These are phyloP conservation scores for Sterrhoptilus dennistouni DNA, from an alignment of 2,113 vertebrate genomes.

Conservation along the genomic window DNA sequence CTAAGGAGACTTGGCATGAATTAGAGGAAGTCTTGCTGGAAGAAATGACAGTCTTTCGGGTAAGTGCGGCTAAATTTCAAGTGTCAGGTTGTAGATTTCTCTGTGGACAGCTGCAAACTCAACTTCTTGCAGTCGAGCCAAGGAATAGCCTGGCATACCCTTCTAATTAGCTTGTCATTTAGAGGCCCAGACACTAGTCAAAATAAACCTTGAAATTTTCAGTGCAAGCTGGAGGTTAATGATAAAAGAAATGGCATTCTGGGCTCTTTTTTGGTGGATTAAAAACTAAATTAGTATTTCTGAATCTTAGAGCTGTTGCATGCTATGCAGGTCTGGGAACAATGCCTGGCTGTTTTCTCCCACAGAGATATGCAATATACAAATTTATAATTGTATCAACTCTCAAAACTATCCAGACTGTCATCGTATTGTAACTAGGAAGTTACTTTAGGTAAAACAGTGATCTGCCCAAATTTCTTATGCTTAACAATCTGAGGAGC, in stretches of 20 bases:
- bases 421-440: not conserved
- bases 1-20: constrained; percentile 96
- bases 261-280: constrained; percentile 17
- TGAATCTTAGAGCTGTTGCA: not conserved
- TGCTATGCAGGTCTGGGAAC: not conserved
- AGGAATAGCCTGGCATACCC: constrained; percentile 44
- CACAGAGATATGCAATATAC: not conserved
- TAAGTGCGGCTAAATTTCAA: constrained; percentile 75
- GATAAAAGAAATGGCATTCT: constrained; percentile 50
- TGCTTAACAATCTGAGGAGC: not conserved
- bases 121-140: constrained; percentile 25
- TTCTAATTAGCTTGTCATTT: constrained; percentile 75
- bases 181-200: constrained; percentile 70
- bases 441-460: not conserved
- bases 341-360: not conserved
- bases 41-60: constrained; percentile 96
- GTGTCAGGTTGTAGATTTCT: constrained; percentile 51
- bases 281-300: constrained; percentile 34
- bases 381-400: not conserved
- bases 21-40: constrained; percentile 97
- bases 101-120: constrained; percentile 62
- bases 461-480: not conserved
- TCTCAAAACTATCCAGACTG: not conserved
- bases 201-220: constrained; percentile 72
- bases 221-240: constrained; percentile 47